phyloP scores from a whole-genome alignment of 1,140 invertebrate genomes.

The Akabosia matsudoensis region DNA sequence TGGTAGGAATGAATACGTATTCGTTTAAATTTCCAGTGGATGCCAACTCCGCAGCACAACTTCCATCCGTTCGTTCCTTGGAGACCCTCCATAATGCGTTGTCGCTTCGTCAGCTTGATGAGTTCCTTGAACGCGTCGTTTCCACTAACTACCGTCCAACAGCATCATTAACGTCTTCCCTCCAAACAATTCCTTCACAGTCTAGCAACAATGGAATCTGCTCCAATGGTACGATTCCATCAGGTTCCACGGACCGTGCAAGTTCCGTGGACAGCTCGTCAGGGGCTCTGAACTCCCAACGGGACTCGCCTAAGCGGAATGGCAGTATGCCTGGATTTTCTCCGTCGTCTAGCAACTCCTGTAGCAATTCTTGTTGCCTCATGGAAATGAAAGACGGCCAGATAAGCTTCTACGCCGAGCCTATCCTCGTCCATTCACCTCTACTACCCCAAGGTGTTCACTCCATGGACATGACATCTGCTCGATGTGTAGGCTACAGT shows the following conservation, averaged over 20 bases:
- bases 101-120: slow-evolving; percentile 77
- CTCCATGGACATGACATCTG: background rate
- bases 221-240: background rate
- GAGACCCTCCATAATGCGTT: slow-evolving; percentile 95
- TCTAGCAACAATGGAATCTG: background rate
- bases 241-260: background rate
- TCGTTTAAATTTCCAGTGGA: slow-evolving; percentile 12
- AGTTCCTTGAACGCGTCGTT: slow-evolving; percentile 43
- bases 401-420: background rate
- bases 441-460: background rate
- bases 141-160: slow-evolving; percentile 46
- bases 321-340: background rate
- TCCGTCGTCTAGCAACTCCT: background rate
- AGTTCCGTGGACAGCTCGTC: background rate
- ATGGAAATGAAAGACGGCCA: slow-evolving; percentile 15
- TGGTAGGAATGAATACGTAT: background rate
- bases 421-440: background rate
- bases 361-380: background rate
- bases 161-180: slow-evolving; percentile 63
- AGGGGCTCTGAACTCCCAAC: background rate
- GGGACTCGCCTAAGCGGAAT: background rate
- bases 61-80: slow-evolving; percentile 86
- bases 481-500: slow-evolving; percentile 54
- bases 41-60: slow-evolving; percentile 54
- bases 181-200: slow-evolving; percentile 52